A percentile compares a stretch with the other conserved stretches of the same genome.
These are phyloP conservation scores for Leptosomus discolor DNA, from an alignment of 2,113 vertebrate genomes.

Conservation along the genomic window DNA sequence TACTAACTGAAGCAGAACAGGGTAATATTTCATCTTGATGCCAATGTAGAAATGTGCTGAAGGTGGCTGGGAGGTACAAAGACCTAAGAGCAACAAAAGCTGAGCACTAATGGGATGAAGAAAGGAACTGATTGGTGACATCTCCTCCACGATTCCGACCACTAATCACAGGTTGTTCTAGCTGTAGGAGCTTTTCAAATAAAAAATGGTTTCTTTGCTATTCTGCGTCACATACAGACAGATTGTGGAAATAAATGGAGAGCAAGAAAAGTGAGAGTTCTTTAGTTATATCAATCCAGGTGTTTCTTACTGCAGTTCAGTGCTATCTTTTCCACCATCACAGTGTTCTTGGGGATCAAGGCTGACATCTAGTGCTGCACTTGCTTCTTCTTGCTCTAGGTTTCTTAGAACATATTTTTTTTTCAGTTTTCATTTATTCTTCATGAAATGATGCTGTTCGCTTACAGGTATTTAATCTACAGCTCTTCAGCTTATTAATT, in stretches of 20 bases:
- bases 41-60: background rate
- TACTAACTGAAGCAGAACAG: no score
- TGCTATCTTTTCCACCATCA: fast-evolving
- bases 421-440: background rate
- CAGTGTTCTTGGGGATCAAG: background rate
- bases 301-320: background rate
- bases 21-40: background rate
- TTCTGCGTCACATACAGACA: background rate
- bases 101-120: background rate
- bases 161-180: background rate
- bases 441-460: background rate
- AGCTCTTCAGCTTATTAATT: background rate
- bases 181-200: background rate
- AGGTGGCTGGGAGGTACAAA: background rate
- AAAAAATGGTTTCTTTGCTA: background rate
- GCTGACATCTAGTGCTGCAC: background rate
- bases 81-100: background rate
- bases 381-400: background rate
- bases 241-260: background rate
- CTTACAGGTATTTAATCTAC: background rate
- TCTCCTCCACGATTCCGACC: background rate
- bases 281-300: background rate
- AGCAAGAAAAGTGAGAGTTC: background rate
- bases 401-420: background rate
- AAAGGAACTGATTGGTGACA: fast-evolving